Percentiles rank a stretch among this genome's conserved stretches.
Evolutionary conservation across 2,888 invertebrate genomes (phyloP).

Genomic region (Thecocarcelia acutangulata): DNA sequence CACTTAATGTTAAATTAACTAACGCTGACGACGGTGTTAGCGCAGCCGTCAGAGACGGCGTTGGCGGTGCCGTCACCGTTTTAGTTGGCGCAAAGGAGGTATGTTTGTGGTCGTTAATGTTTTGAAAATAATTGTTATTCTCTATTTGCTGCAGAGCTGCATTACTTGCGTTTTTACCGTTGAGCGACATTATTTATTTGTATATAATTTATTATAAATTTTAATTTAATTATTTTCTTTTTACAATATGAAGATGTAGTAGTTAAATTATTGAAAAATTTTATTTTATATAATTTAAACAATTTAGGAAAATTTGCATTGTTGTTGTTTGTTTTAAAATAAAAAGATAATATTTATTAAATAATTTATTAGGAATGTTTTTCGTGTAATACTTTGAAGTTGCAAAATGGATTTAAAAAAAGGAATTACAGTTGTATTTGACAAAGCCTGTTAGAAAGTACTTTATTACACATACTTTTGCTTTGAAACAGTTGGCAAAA

Average conservation of each 20-base stretch:
- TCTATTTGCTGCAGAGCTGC: slow-evolving; percentile 45
- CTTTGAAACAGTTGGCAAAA: slow-evolving; percentile 31
- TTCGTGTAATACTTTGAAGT: slow-evolving; percentile 51
- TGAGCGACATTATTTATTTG: slow-evolving; percentile 56
- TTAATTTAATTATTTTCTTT: slow-evolving; percentile 25
- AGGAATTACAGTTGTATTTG: slow-evolving; percentile 4
- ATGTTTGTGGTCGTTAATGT: slow-evolving; percentile 63
- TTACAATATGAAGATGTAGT: slow-evolving; percentile 38
- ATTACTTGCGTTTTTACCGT: slow-evolving; percentile 50
- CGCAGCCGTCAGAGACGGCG: background rate
- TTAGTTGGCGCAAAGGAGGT: slow-evolving; percentile 63
- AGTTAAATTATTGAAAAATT: slow-evolving; percentile 36
- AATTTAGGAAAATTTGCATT: slow-evolving; percentile 55
- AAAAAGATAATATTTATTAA: slow-evolving; percentile 42
- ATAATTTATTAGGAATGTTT: slow-evolving; percentile 60
- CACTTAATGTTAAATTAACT: slow-evolving; percentile 25
- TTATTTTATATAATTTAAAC: slow-evolving; percentile 54
- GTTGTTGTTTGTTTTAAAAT: slow-evolving; percentile 24
- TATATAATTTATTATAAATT: slow-evolving; percentile 23
- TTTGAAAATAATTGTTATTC: slow-evolving; percentile 57
- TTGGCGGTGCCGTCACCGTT: background rate
- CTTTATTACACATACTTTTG: background rate
- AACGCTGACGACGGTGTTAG: slow-evolving; percentile 28
- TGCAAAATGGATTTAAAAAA: slow-evolving; percentile 40
- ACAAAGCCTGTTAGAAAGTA: slow-evolving; percentile 25